phyloP scores from a whole-genome alignment of 1,140 invertebrate genomes.

The Cydia splendana region DNA sequence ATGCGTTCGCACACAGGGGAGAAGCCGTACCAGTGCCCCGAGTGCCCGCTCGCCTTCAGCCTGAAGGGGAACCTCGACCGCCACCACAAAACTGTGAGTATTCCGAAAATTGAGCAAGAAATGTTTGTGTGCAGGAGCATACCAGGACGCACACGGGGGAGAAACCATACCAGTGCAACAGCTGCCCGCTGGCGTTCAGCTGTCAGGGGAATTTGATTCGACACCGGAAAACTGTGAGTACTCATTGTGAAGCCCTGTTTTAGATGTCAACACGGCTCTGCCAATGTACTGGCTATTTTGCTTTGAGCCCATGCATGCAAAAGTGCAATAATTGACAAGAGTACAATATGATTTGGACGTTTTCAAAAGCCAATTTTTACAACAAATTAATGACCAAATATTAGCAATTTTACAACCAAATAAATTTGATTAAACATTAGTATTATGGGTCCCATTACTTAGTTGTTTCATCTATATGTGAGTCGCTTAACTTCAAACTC shows the following conservation, averaged over 20 bases:
- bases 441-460: too few relatives aligned
- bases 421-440: too few relatives aligned
- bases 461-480: too few relatives aligned
- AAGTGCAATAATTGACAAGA: too few relatives aligned
- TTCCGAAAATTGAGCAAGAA: background rate
- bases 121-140: background rate
- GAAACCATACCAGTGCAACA: background rate
- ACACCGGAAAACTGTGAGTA: background rate
- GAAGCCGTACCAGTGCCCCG: conserved; percentile 1
- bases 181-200: background rate
- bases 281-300: too few relatives aligned
- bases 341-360: too few relatives aligned
- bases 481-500: too few relatives aligned
- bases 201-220: background rate
- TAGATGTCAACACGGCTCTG: too few relatives aligned
- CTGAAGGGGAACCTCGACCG: conserved; percentile 16
- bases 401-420: too few relatives aligned
- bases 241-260: background rate
- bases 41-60: conserved; percentile 7
- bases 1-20: background rate
- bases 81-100: conserved; percentile 7
- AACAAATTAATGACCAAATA: too few relatives aligned
- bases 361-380: too few relatives aligned
- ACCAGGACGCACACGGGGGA: conserved; percentile 1
- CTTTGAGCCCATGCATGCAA: too few relatives aligned